A percentile compares a stretch with the other conserved stretches of the same genome.
Conservation (phyloP, 2,888 invertebrate species). For the Nemotelus pantherinus region DNA sequence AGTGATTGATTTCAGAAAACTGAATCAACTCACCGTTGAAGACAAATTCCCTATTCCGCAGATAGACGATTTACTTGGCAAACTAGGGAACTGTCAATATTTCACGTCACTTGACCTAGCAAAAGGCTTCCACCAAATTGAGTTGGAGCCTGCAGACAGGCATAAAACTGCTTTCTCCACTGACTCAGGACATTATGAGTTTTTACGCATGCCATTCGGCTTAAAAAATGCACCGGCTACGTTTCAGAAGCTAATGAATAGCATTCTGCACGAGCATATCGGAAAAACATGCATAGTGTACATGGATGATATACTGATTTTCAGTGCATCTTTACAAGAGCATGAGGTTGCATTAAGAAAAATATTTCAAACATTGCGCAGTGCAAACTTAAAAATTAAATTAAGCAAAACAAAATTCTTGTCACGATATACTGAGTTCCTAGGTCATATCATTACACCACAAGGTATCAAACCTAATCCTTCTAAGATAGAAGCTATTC, state of each 20-base stretch:
- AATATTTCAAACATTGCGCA: background rate
- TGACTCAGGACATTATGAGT: slow-evolving; percentile 55
- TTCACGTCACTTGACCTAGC: background rate
- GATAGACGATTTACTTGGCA: slow-evolving; percentile 49
- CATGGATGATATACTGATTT: slow-evolving; percentile 51
- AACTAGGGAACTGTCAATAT: background rate
- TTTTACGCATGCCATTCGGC: slow-evolving; percentile 48
- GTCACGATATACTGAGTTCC: slow-evolving; percentile 44
- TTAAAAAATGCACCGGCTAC: slow-evolving; percentile 58
- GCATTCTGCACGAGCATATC: slow-evolving; percentile 54
- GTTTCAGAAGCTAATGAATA: slow-evolving; percentile 49
- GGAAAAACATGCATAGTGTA: slow-evolving; percentile 51
- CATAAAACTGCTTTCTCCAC: slow-evolving; percentile 49
- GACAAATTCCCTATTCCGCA: slow-evolving; percentile 34
- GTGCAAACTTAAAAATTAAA: slow-evolving; percentile 21
- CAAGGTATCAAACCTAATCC: slow-evolving; percentile 57
- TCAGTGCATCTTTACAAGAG: slow-evolving; percentile 51
- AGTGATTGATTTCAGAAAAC: slow-evolving; percentile 42
- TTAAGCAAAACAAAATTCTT: slow-evolving; percentile 11
- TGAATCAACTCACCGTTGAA: slow-evolving; percentile 34
- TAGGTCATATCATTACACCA: slow-evolving; percentile 56
- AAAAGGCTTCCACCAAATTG: no score
- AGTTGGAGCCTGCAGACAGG: slow-evolving; percentile 47
- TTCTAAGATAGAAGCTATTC: slow-evolving; percentile 52
- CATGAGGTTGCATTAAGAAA: background rate